A percentile compares a stretch with the other conserved stretches of the same genome.
phyloP scores from a whole-genome alignment of 2,113 vertebrate species.

The Tragelaphus strepsiceros region DNA sequence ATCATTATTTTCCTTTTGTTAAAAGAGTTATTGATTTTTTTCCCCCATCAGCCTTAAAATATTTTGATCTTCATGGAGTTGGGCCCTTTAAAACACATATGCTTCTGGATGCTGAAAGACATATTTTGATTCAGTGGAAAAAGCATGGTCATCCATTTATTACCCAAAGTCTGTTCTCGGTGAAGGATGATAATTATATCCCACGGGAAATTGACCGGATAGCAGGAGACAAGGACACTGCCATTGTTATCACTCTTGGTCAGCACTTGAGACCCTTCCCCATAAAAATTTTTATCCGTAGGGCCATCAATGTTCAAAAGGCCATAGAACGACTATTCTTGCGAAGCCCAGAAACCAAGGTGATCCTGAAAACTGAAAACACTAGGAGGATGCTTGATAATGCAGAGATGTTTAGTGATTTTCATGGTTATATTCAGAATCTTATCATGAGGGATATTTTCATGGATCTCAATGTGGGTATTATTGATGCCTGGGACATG shows the following conservation, averaged over 20 bases:
- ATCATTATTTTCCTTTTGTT: neutral
- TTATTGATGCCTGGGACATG: constrained; percentile 67
- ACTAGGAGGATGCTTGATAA: neutral
- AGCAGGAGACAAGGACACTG: neutral
- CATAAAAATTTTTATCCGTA: constrained; percentile 40
- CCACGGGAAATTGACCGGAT: constrained; percentile 9
- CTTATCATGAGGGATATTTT: constrained; percentile 51
- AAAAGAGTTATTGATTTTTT: constrained; percentile 35
- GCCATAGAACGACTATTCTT: constrained; percentile 36
- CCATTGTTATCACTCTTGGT: constrained; percentile 24
- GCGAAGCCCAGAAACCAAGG: constrained; percentile 48
- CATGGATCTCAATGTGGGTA: neutral
- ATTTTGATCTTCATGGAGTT: neutral
- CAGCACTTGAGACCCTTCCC: constrained; percentile 62
- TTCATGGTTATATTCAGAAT: constrained; percentile 56
- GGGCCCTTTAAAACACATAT: neutral
- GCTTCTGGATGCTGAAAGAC: constrained; percentile 44
- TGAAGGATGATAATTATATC: constrained; percentile 56
- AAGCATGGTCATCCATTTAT: constrained; percentile 50
- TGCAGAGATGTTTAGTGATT: constrained; percentile 44
- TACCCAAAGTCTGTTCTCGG: neutral
- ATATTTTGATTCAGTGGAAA: constrained; percentile 56
- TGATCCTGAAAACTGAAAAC: constrained; percentile 57
- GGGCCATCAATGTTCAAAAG: constrained; percentile 17
- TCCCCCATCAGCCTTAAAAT: constrained; percentile 2